phyloP scores from a whole-genome alignment of 2,797 vertebrate species.

The Malacoctenus gilli region DNA sequence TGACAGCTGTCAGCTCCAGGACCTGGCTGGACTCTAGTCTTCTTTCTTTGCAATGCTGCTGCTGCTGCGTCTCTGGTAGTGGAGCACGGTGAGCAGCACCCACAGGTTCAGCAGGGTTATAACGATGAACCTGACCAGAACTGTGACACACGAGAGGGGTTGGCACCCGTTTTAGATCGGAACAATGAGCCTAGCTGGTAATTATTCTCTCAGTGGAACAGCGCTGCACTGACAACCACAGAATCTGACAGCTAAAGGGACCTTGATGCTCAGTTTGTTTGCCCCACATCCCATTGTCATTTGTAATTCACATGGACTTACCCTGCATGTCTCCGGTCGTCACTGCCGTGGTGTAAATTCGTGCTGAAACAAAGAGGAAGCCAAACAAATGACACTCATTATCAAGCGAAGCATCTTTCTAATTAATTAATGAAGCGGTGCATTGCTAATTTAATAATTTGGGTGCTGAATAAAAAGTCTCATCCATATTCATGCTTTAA shows the following conservation, averaged over 20 bases:
- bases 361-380: conserved; percentile 80
- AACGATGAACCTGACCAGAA: conserved; percentile 87
- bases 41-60: conserved; percentile 74
- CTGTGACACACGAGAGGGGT: conserved; percentile 67
- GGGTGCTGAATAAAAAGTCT: conserved; percentile 22
- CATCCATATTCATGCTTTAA: conserved; percentile 39
- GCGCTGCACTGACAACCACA: not conserved
- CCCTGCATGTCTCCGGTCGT: conserved; percentile 90
- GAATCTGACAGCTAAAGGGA: not conserved
- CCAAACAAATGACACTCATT: conserved; percentile 48
- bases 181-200: not conserved
- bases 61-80: conserved; percentile 83
- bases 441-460: conserved; percentile 42
- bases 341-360: conserved; percentile 90
- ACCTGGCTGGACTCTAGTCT: conserved; percentile 63
- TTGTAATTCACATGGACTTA: conserved; percentile 69
- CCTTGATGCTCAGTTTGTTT: not conserved
- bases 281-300: not conserved
- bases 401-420: conserved; percentile 39
- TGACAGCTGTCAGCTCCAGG: not conserved
- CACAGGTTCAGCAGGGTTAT: conserved; percentile 90
- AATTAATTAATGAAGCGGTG: conserved; percentile 50
- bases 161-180: not conserved
- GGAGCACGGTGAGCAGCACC: conserved; percentile 86
- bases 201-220: too few species aligned